These are phyloP conservation scores for Mythimna lalbum DNA, from an alignment of 2,888 invertebrate species.

Conservation along the genomic window DNA sequence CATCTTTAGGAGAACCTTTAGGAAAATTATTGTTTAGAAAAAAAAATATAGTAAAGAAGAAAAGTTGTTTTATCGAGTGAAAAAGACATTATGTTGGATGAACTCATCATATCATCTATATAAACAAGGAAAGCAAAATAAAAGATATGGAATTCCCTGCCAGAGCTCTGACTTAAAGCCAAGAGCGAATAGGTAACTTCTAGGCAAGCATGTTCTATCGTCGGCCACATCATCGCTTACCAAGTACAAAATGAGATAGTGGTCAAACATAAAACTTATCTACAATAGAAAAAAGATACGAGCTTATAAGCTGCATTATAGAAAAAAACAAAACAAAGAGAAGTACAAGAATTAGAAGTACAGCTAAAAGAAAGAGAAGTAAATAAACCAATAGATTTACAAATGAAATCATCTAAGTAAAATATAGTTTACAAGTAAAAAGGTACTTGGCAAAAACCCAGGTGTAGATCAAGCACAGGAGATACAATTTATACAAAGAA, in stretches of 20 bases:
- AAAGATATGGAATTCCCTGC: too few species aligned
- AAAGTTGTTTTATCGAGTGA: background rate
- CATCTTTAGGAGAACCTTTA: conserved; percentile 22
- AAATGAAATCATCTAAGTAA: background rate
- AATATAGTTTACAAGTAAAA: background rate
- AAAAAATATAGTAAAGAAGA: background rate
- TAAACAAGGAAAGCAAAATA: background rate
- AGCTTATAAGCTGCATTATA: background rate
- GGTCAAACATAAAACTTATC: too few species aligned
- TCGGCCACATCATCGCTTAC: too few species aligned
- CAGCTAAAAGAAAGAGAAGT: background rate
- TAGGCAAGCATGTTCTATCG: too few species aligned
- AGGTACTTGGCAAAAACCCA: conserved; percentile 24
- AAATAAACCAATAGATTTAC: background rate
- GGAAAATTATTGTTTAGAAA: background rate
- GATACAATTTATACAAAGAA: conserved; percentile 14
- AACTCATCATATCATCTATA: conserved; percentile 1
- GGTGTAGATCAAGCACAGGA: conserved; percentile 6
- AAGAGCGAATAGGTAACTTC: too few species aligned
- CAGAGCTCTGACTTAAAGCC: too few species aligned
- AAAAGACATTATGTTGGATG: background rate
- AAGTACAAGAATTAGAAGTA: too few species aligned
- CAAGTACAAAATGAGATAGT: too few species aligned
- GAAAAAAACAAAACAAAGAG: background rate
- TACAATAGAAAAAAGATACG: background rate